Base-by-base conservation (phyloP, 2,888 invertebrate species). In the Microctonus hyperodae region DNA sequence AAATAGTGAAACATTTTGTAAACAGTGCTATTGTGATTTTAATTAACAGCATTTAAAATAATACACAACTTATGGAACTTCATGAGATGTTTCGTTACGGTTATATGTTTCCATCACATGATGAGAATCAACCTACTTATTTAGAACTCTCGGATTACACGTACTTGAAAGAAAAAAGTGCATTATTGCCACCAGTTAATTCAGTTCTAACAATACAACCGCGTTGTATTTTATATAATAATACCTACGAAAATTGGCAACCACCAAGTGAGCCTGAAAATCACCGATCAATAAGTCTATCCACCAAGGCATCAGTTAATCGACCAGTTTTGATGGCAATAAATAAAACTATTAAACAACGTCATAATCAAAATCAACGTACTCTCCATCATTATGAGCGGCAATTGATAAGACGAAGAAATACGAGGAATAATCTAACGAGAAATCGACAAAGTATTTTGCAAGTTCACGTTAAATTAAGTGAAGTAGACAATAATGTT, bases 71-170 rank as follows among this genome's bases (percentile, higher is more conserved):
- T 6, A 83, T 83, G 83, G 82, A 83, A 66, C 76, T 83, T 10
- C 83, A 83, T 64, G 83, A 83, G 68, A 81, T 83, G 82, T 83
- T 83, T 73, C 81, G 83, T 56, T 83, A 82, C 69, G 82, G 82
- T 71, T 83, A 83, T 75, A 78, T 81, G 78, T 82, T 77, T 60
- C 81, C 82, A 51, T 74, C 81, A 10, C 80, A 81, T 61, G 81
- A 83, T 65, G 79, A 82, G 55, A 73, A 74, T 25, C 69, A 77
- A 7, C 69, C 78, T 33, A 73, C 76, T 1, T 82, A 82, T 53
- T 65, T 82, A 59, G 82, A 83, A n/a, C 65, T 82, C 13, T 80
- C 80, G 10, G 78, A 73, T 35, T 82, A 82, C 56, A 58, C 74
- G 11, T 76, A 78, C 53, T 63, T 78, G 7, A 83, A 83, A 64